Conservation (phyloP, 2,797 vertebrate species). For the Paratrypauchen microcephalus region DNA sequence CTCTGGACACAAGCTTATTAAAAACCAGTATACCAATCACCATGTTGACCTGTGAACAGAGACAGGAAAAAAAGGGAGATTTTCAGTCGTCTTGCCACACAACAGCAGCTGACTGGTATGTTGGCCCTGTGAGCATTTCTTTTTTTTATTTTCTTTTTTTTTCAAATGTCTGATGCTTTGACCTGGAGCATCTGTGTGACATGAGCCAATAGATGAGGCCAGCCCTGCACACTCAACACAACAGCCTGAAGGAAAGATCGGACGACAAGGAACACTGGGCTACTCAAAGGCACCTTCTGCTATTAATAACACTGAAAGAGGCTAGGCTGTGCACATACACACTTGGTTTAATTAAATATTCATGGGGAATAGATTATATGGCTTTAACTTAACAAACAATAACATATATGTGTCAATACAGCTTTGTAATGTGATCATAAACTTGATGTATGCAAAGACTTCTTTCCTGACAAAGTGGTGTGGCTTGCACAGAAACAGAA, state of each 20-base stretch:
- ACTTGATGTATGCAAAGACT: not conserved
- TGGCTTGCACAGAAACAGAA: not conserved
- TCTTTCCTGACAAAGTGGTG: not conserved
- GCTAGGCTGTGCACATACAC: slow-evolving; percentile 2
- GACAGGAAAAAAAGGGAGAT: not conserved
- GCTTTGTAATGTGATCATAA: not conserved
- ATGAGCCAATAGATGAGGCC: slow-evolving; percentile 56
- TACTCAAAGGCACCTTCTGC: slow-evolving; percentile 64
- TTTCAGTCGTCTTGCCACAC: slow-evolving; percentile 10
- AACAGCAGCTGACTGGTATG: slow-evolving; percentile 28
- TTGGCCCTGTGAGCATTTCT: slow-evolving; percentile 15
- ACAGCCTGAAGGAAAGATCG: slow-evolving; percentile 53
- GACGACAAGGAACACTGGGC: slow-evolving; percentile 53
- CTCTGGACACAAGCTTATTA: slow-evolving; percentile 99
- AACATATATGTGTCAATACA: not conserved
- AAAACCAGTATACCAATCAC: slow-evolving; percentile 99
- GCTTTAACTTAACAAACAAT: slow-evolving; percentile 25
- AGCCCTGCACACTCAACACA: slow-evolving; percentile 44
- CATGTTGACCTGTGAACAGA: slow-evolving; percentile 93
- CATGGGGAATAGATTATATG: slow-evolving; percentile 23
- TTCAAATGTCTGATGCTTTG: slow-evolving; percentile 40
- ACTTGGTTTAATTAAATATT: not conserved
- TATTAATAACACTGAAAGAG: slow-evolving; percentile 48
- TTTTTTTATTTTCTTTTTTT: slow-evolving; percentile 2
- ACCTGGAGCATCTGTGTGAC: slow-evolving; percentile 62